phyloP scores from a whole-genome alignment of 2,797 vertebrate genomes.

The Lepilemur septentrionalis region DNA sequence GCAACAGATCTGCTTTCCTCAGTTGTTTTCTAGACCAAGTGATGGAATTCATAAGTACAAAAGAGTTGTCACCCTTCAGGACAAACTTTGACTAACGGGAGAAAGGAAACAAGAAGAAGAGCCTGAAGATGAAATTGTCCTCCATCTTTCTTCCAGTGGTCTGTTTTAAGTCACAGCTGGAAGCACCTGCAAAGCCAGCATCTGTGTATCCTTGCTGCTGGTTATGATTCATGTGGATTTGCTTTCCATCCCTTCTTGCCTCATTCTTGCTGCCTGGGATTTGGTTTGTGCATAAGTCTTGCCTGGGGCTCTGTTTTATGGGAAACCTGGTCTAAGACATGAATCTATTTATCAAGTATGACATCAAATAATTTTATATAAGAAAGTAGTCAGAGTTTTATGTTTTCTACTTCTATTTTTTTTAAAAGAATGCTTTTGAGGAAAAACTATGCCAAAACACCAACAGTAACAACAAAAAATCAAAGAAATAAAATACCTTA shows the following conservation, averaged over 20 bases:
- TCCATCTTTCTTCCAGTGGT: not conserved
- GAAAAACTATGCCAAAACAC: not conserved
- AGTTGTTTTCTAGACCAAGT: not conserved
- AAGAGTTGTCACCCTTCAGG: not conserved
- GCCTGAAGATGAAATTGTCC: not conserved
- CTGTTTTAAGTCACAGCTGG: not conserved
- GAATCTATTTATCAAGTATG: not conserved
- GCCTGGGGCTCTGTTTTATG: not conserved
- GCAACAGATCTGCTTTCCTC: not conserved
- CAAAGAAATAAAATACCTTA: not conserved
- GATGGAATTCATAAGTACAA: not conserved
- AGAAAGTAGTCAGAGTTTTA: not conserved
- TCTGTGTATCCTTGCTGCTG: not conserved
- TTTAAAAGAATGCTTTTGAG: not conserved
- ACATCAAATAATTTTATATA: not conserved
- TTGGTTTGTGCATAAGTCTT: not conserved
- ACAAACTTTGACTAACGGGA: not conserved
- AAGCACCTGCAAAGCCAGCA: not conserved
- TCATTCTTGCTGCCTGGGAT: not conserved
- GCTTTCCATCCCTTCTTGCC: not conserved
- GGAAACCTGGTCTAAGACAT: not conserved
- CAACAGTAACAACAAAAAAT: not conserved
- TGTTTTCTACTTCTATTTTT: not conserved
- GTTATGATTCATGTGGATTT: not conserved
- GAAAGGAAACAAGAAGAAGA: not conserved